Percentiles rank a stretch among this genome's conserved stretches.
phyloP scores from a whole-genome alignment of 2,113 vertebrate genomes.

The Indicator indicator region DNA sequence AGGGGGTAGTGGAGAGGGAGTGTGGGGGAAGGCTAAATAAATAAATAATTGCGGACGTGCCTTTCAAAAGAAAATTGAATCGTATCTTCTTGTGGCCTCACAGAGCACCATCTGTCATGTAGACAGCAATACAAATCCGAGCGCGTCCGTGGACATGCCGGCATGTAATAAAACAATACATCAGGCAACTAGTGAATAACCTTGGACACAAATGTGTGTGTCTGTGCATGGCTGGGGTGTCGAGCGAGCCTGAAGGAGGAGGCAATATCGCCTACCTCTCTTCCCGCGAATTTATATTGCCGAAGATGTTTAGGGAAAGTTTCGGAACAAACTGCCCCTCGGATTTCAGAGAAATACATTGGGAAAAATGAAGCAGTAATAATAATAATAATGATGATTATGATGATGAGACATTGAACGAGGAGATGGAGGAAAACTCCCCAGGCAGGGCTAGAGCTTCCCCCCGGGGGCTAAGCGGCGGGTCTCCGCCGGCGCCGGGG shows the following conservation, averaged over 20 bases:
- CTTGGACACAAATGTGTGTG: constrained; percentile 17
- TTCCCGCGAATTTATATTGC: background rate
- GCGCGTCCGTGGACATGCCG: constrained; percentile 59
- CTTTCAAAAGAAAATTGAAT: constrained; percentile 71
- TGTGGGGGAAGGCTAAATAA: background rate
- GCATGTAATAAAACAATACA: constrained; percentile 67
- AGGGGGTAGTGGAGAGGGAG: no score
- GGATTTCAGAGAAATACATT: background rate
- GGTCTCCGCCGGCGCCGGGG: background rate
- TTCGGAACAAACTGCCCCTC: background rate
- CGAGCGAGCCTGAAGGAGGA: background rate
- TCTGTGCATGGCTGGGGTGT: background rate
- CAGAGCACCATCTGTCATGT: constrained; percentile 78
- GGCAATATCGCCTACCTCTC: background rate
- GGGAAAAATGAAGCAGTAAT: background rate
- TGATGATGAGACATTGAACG: background rate
- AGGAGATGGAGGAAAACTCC: background rate
- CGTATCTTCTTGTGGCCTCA: constrained; percentile 62
- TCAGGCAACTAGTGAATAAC: constrained; percentile 48
- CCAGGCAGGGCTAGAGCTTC: background rate
- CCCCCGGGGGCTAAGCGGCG: background rate
- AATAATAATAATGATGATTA: background rate
- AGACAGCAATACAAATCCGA: constrained; percentile 67
- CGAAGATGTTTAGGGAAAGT: background rate
- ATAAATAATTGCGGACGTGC: constrained; percentile 31